A percentile compares a stretch with the other conserved stretches of the same genome.
These are phyloP conservation scores for Leucophenga montana DNA, from an alignment of 2,888 invertebrate species.

Conservation along the genomic window DNA sequence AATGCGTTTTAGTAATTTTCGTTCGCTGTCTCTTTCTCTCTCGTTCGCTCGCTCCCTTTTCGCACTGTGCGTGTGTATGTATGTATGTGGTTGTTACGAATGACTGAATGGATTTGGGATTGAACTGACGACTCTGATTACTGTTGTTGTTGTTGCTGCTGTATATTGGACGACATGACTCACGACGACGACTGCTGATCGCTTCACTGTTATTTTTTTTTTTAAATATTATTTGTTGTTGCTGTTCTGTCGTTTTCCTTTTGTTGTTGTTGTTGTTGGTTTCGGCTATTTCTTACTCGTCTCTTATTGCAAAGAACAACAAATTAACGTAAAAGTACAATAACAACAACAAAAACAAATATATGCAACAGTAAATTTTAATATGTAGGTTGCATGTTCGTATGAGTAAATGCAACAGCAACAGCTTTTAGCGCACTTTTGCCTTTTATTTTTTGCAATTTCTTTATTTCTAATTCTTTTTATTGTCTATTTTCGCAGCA, in stretches of 20 bases:
- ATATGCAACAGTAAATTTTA: neutral
- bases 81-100: conserved; percentile 11
- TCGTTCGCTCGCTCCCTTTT: neutral
- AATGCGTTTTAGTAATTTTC: no score
- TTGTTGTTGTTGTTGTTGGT: conserved; percentile 19
- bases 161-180: conserved; percentile 16
- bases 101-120: neutral
- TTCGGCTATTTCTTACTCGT: neutral
- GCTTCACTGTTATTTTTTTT: neutral
- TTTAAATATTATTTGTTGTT: conserved; percentile 6
- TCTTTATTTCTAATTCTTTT: neutral
- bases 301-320: no score
- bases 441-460: no score
- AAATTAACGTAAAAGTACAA: neutral
- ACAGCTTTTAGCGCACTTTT: conserved; percentile 1
- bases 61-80: neutral
- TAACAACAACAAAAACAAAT: no score
- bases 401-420: neutral
- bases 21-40: conserved; percentile 5
- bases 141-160: conserved; percentile 7
- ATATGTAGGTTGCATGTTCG: neutral
- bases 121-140: neutral
- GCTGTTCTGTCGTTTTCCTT: conserved; percentile 24
- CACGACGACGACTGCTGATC: conserved; percentile 22
- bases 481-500: conserved; percentile 14